Evolutionary conservation across 1,140 invertebrate genomes (phyloP).

Genomic region (Anoplolepis gracilipes): DNA sequence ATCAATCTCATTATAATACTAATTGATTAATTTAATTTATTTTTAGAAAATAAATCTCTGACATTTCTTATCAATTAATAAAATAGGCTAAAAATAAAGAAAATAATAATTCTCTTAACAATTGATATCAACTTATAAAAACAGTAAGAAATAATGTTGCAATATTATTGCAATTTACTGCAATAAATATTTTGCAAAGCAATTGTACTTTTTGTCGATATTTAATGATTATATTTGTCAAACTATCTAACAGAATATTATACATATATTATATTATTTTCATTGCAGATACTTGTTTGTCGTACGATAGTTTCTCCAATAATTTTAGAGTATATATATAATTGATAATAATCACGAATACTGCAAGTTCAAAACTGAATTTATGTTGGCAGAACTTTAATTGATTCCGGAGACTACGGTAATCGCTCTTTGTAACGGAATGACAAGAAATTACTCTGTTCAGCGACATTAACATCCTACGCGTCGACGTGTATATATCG

Average conservation of each 20-base stretch:
- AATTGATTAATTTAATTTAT: conserved; percentile 2
- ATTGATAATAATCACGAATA: conserved; percentile 14
- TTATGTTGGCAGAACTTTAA: conserved; percentile 19
- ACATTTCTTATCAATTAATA: background rate
- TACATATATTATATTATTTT: background rate
- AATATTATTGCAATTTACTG: background rate
- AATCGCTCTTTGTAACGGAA: conserved; percentile 38
- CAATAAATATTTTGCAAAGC: background rate
- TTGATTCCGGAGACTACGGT: conserved; percentile 7
- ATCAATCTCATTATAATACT: too few species aligned
- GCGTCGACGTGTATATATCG: conserved; percentile 1
- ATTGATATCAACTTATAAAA: background rate
- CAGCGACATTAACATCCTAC: conserved; percentile 24
- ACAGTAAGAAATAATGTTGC: background rate
- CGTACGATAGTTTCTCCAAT: background rate
- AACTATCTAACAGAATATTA: background rate
- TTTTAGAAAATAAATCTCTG: background rate
- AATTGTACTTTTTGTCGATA: background rate
- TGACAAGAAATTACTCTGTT: conserved; percentile 51
- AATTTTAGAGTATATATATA: background rate
- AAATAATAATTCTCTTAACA: background rate
- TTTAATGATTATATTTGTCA: background rate
- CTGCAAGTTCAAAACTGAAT: conserved; percentile 46
- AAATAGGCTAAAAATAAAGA: background rate
- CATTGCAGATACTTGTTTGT: background rate